Evolutionary conservation across 2,113 vertebrate species (phyloP).

Genomic region (Pterocles gutturalis): DNA sequence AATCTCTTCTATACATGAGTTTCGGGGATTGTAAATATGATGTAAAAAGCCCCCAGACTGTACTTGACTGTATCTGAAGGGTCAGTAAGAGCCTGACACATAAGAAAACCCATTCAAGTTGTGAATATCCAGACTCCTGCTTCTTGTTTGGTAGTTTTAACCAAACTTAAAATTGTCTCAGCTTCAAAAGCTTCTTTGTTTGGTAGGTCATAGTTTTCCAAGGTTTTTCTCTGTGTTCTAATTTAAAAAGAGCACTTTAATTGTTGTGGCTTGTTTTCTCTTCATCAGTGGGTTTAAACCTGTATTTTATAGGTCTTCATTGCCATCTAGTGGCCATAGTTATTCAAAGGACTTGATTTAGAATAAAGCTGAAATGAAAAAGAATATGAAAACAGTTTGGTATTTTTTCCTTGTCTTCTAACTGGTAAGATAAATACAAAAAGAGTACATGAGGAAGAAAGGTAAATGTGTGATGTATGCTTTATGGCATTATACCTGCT

Average conservation of each 20-base stretch:
- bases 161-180: neutral
- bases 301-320: neutral
- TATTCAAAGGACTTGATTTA: neutral
- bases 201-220: neutral
- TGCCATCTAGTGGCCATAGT: slow-evolving; percentile 51
- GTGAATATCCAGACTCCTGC: neutral
- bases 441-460: neutral
- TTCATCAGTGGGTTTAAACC: neutral
- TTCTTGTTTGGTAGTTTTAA: neutral
- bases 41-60: neutral
- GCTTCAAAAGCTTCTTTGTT: neutral
- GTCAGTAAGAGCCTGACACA: neutral
- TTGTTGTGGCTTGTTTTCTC: neutral
- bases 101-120: neutral
- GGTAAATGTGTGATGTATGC: neutral
- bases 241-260: neutral
- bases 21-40: neutral
- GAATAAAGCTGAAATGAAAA: neutral
- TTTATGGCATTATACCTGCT: neutral
- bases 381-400: neutral
- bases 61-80: neutral
- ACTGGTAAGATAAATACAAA: neutral
- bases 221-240: neutral
- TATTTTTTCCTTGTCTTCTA: neutral
- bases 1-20: neutral